Evolutionary conservation across 2,113 vertebrate species (phyloP).

Genomic region (Pseudopipra pipra): DNA sequence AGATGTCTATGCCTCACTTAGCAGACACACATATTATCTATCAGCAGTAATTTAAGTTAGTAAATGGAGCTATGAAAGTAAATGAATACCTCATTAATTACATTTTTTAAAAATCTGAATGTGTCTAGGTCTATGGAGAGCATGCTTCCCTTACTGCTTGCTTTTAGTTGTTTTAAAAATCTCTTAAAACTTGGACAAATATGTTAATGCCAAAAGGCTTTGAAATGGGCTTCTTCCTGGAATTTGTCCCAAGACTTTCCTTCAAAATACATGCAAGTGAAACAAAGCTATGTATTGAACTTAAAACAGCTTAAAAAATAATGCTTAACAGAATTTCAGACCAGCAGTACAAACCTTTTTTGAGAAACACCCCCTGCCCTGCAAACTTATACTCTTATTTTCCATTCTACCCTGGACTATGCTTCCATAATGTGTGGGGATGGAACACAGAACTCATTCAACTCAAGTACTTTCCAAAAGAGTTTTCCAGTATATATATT

Average conservation of each 20-base stretch:
- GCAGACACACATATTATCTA: not conserved
- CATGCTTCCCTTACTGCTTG: not conserved
- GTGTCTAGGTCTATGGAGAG: not conserved
- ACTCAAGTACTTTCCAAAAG: not conserved
- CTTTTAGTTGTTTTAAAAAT: not conserved
- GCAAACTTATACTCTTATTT: not conserved
- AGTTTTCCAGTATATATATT: not conserved
- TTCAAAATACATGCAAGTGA: not conserved
- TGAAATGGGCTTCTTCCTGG: not conserved
- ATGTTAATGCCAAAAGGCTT: not conserved
- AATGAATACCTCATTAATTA: not conserved
- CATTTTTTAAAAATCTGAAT: not conserved
- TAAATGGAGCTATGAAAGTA: not conserved
- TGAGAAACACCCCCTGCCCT: not conserved
- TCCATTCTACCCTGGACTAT: not conserved
- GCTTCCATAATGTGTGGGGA: not conserved
- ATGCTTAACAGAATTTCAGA: not conserved
- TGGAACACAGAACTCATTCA: not conserved
- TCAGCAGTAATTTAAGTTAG: not conserved
- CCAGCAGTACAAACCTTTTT: not conserved
- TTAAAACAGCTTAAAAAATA: not conserved
- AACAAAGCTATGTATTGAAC: not conserved
- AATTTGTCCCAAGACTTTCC: not conserved
- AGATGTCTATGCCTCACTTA: not conserved
- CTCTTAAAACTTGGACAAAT: not conserved